Conservation (phyloP, 2,888 invertebrate genomes). For the Metacarcinus magister region DNA sequence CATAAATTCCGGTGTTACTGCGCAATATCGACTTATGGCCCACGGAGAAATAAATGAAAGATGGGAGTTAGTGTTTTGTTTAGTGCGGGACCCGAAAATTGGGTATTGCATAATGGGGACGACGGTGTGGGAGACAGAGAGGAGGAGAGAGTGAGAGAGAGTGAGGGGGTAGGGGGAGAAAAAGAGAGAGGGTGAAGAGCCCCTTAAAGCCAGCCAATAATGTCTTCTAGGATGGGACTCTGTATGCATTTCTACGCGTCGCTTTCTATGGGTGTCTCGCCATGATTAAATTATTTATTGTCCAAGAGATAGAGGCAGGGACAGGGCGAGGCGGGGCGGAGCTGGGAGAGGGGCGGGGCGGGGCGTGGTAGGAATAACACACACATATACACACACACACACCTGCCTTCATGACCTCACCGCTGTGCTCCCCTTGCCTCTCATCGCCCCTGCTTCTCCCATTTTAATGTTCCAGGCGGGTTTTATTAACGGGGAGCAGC, state of each 20-base stretch:
- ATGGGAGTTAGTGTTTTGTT: slow-evolving; percentile 81
- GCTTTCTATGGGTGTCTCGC: too few species aligned
- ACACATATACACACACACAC: too few species aligned
- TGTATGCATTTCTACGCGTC: too few species aligned
- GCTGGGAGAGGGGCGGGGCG: too few species aligned
- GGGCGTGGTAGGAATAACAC: too few species aligned
- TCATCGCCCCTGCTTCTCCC: neutral
- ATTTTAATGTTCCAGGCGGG: neutral
- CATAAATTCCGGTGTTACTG: slow-evolving; percentile 79
- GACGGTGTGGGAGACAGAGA: neutral
- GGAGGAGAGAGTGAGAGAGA: neutral
- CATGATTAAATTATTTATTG: too few species aligned
- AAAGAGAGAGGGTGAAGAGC: neutral
- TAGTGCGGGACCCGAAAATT: slow-evolving; percentile 79
- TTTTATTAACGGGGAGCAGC: slow-evolving; percentile 69
- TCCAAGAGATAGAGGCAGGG: too few species aligned
- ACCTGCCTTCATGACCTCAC: too few species aligned
- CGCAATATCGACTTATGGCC: slow-evolving; percentile 80
- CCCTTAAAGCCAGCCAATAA: too few species aligned
- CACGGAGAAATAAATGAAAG: slow-evolving; percentile 79
- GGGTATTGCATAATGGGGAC: slow-evolving; percentile 78
- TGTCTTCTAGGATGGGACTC: too few species aligned
- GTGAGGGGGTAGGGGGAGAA: neutral
- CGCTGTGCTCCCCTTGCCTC: neutral
- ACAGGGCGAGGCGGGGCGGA: too few species aligned